Evolutionary conservation across 1,140 invertebrate genomes (phyloP).

Genomic region (Ganaspis sp.): DNA sequence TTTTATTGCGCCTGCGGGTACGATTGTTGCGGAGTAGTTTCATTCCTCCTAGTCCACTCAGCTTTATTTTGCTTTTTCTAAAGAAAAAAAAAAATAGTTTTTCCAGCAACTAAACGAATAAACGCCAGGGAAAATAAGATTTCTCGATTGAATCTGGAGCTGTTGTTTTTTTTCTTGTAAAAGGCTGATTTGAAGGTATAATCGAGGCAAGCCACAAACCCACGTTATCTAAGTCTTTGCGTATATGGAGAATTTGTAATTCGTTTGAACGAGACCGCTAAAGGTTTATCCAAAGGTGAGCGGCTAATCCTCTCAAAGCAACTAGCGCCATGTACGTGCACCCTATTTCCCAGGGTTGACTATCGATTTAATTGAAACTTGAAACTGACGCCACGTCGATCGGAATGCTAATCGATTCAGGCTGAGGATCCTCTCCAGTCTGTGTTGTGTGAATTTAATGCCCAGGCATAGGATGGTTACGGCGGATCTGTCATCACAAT

Average conservation of each 20-base stretch:
- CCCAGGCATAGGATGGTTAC: slow-evolving; percentile 55
- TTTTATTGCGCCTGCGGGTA: neutral
- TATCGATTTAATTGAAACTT: slow-evolving; percentile 57
- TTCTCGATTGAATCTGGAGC: neutral
- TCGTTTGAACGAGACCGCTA: slow-evolving; percentile 16
- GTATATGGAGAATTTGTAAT: slow-evolving; percentile 17
- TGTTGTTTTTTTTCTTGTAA: neutral
- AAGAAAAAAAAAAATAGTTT: neutral
- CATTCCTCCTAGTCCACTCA: neutral
- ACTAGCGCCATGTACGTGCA: neutral
- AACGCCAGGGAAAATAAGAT: neutral
- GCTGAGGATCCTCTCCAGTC: slow-evolving; percentile 37
- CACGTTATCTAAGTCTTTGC: slow-evolving; percentile 4
- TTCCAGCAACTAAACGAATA: neutral
- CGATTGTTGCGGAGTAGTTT: slow-evolving; percentile 9
- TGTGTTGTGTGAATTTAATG: slow-evolving; percentile 58
- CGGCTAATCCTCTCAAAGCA: slow-evolving; percentile 46
- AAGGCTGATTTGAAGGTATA: neutral
- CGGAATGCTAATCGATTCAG: slow-evolving; percentile 61
- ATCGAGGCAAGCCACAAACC: neutral
- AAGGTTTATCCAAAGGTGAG: slow-evolving; percentile 23
- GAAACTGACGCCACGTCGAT: slow-evolving; percentile 43
- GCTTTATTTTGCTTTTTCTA: neutral
- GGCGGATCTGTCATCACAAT: slow-evolving; percentile 71
- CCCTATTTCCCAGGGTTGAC: neutral